Base-by-base conservation (phyloP, 2,797 vertebrate species). In the Loriculus beryllinus region DNA sequence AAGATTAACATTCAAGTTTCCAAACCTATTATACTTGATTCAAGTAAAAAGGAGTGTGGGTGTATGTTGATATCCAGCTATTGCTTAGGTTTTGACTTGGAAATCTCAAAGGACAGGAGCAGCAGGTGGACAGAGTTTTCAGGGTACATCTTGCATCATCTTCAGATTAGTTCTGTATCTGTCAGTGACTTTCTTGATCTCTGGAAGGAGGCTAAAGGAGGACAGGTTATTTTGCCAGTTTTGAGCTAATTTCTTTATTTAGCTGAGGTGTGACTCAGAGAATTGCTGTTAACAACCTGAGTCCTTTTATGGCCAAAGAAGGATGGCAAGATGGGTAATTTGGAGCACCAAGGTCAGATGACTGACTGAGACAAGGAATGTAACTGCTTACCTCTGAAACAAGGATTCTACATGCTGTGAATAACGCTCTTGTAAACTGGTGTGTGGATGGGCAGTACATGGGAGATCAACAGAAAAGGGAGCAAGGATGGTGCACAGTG, bases 51-150 rank as follows among this genome's bases (percentile, higher is more conserved):
- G 79, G 84, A 2, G 0, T 90, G 92, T 88, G 91, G 91, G 90
- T 93, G 93, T 95, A 43, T 93, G 83, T 96, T 96, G 94, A 93
- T 92, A 39, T 90, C 70, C 49, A 91, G 74, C 56, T 82, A 88
- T 86, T 94, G 70, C 93, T 96, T 93, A 43, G 67, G 76, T 95
- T 79, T 85, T 79, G 85, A 72, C 79, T 51, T 87, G 65, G 64
- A 91, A 92, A 78, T 93, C 65, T 95, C 69, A 43, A 57, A 92
- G 79, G 81, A n/a, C 80, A 74, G 64, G 23, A 89, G 93, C 52
- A 91, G 52, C 92, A 91, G 91, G 79, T 89, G 89, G 82, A 83
- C 85, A 56, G 54, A 75, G 65, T 92, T 91, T 91, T 91, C 13
- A 17, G 69, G 39, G 65, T 91, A 37, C 80, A 56, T 95, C 64